A percentile compares a stretch with the other conserved stretches of the same genome.
These are phyloP conservation scores for Phataginus tricuspis DNA, from an alignment of 2,797 vertebrate genomes.

Conservation along the genomic window DNA sequence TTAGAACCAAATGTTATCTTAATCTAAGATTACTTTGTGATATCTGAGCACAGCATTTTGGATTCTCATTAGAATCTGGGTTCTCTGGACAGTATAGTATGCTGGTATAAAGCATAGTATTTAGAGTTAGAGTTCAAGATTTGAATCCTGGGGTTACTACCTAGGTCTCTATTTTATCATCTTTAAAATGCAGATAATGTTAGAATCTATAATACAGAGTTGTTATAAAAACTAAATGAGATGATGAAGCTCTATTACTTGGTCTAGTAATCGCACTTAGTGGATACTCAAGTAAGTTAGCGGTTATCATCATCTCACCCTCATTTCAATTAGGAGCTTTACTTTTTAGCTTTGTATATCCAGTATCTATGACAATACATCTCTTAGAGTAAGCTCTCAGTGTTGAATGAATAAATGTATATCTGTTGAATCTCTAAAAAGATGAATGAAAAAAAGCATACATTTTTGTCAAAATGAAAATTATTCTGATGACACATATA, in stretches of 20 bases:
- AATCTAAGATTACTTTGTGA: not conserved
- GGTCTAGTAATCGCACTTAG: not conserved
- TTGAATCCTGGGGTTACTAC: not conserved
- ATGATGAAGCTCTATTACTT: not conserved
- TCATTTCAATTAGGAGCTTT: not conserved
- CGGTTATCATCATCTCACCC: not conserved
- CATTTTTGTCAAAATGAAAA: not conserved
- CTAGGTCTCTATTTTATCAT: not conserved
- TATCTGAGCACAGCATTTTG: not conserved
- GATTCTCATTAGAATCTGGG: not conserved
- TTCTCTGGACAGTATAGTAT: not conserved
- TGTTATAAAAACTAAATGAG: not conserved
- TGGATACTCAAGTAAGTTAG: not conserved
- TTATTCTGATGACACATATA: not conserved
- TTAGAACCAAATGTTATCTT: not conserved
- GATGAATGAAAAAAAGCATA: not conserved
- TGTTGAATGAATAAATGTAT: not conserved
- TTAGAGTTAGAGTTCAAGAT: not conserved
- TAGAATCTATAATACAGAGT: not conserved
- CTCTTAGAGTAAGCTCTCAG: not conserved
- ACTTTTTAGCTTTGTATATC: not conserved
- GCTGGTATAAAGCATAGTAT: not conserved
- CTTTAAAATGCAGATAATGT: slow-evolving; percentile 22
- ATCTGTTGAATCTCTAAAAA: slow-evolving; percentile 5
- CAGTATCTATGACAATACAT: not conserved